A percentile compares a stretch with the other conserved stretches of the same genome.
Evolutionary conservation across 2,888 invertebrate genomes (phyloP).

Genomic region (Thymelicus acteon): DNA sequence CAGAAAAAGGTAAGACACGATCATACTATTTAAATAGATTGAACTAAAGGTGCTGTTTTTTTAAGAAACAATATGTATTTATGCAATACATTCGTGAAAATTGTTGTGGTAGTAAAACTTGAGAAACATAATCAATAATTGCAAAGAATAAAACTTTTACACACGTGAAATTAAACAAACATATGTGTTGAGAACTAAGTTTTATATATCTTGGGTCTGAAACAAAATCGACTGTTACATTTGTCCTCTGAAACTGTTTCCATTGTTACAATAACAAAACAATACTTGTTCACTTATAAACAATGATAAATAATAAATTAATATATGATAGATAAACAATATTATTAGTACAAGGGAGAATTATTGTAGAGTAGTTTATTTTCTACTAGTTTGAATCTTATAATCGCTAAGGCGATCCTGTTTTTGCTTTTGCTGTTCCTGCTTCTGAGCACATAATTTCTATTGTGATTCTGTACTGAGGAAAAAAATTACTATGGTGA

Average conservation of each 20-base stretch:
- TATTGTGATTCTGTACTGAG: too few species aligned
- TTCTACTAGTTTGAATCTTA: too few species aligned
- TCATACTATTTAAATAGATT: too few species aligned
- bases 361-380: too few species aligned
- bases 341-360: too few species aligned
- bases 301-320: too few species aligned
- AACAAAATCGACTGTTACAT: constrained; percentile 10
- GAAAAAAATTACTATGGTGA: too few species aligned
- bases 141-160: constrained; percentile 34
- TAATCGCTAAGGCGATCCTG: too few species aligned
- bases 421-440: too few species aligned
- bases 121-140: constrained; percentile 30
- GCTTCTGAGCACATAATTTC: too few species aligned
- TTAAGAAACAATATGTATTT: constrained; percentile 1
- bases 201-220: constrained; percentile 17
- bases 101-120: constrained; percentile 22
- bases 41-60: background rate
- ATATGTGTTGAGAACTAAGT: constrained; percentile 25
- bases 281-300: background rate
- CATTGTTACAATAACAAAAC: constrained; percentile 24
- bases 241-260: constrained; percentile 24
- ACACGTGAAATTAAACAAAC: constrained; percentile 31
- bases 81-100: constrained; percentile 11
- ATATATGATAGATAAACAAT: too few species aligned
- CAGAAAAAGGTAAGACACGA: too few species aligned